phyloP scores from a whole-genome alignment of 2,888 invertebrate genomes.

The Andrena dorsata region DNA sequence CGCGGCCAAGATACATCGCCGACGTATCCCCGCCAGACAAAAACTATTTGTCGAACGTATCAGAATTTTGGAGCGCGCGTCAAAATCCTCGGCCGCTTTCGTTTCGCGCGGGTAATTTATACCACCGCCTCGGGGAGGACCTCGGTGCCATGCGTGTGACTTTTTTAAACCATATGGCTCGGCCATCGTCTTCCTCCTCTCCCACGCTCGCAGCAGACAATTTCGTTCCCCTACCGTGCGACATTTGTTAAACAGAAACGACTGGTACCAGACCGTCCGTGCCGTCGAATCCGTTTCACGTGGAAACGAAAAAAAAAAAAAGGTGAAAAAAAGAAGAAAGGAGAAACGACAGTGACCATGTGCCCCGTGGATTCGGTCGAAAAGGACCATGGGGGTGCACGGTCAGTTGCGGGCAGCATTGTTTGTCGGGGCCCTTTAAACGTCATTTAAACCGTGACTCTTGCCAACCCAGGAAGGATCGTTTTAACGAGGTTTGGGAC shows the following conservation, averaged over 20 bases:
- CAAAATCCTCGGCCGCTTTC: constrained; percentile 8
- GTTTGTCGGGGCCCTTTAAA: constrained; percentile 74
- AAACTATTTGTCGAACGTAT: constrained; percentile 50
- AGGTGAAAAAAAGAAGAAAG: constrained; percentile 4
- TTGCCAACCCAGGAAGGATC: constrained; percentile 74
- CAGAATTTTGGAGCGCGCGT: constrained; percentile 29
- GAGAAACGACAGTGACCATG: constrained; percentile 31
- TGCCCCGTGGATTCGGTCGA: constrained; percentile 18
- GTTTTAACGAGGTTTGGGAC: constrained; percentile 74
- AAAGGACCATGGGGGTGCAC: constrained; percentile 23
- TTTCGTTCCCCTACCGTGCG: not conserved
- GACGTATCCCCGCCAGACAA: constrained; percentile 49
- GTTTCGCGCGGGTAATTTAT: not conserved
- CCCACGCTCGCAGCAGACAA: constrained; percentile 12
- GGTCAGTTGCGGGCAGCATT: constrained; percentile 60
- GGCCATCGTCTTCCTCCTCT: not conserved
- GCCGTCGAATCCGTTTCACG: constrained; percentile 1
- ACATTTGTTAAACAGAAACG: constrained; percentile 1
- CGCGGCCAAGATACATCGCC: constrained; percentile 39
- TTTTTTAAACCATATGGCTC: not conserved
- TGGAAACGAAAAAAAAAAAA: not conserved
- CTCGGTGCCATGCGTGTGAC: not conserved
- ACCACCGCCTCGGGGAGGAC: not conserved
- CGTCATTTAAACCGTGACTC: constrained; percentile 78
- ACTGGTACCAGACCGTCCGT: not conserved